Percentiles rank a stretch among this genome's conserved stretches.
phyloP scores from a whole-genome alignment of 2,113 vertebrate genomes.

The Phrynosoma blainvillii region DNA sequence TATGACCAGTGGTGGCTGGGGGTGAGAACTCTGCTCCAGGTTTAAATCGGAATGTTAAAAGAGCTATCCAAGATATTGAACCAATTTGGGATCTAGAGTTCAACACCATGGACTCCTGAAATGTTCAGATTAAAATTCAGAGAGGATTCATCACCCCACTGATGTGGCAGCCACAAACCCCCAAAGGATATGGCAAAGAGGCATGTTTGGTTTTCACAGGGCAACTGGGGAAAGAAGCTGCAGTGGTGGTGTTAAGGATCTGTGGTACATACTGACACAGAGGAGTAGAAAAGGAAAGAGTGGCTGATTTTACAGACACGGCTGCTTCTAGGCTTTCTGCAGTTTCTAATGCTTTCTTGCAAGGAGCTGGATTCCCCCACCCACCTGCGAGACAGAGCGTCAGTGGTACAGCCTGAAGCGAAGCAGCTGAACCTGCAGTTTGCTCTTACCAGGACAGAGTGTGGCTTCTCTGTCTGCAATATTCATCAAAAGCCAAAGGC shows the following conservation, averaged over 20 bases:
- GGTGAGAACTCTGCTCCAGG: too few species aligned
- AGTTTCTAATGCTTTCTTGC: slow-evolving; percentile 15
- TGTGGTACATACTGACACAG: not conserved
- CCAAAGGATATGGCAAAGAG: too few species aligned
- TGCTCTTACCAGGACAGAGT: slow-evolving; percentile 75
- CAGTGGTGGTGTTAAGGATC: not conserved
- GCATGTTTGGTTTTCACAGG: too few species aligned
- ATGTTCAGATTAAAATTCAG: too few species aligned
- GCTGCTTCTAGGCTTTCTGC: slow-evolving; percentile 11
- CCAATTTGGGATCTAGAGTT: too few species aligned
- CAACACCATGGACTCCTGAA: too few species aligned
- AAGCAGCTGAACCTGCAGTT: slow-evolving; percentile 73
- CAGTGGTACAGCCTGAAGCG: slow-evolving; percentile 71
- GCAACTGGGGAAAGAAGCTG: too few species aligned
- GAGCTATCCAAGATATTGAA: too few species aligned
- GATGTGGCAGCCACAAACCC: too few species aligned
- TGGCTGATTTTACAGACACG: slow-evolving; percentile 45
- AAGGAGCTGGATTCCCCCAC: slow-evolving; percentile 64
- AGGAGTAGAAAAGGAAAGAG: slow-evolving; percentile 19
- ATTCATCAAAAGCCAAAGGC: slow-evolving; percentile 77
- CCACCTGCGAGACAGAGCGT: slow-evolving; percentile 69
- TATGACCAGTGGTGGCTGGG: too few species aligned
- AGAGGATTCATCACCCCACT: too few species aligned
- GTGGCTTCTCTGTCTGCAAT: slow-evolving; percentile 75
- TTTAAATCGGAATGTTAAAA: too few species aligned